A percentile compares a stretch with the other conserved stretches of the same genome.
Conservation (phyloP, 2,888 invertebrate genomes). For the Mythimna loreyi region DNA sequence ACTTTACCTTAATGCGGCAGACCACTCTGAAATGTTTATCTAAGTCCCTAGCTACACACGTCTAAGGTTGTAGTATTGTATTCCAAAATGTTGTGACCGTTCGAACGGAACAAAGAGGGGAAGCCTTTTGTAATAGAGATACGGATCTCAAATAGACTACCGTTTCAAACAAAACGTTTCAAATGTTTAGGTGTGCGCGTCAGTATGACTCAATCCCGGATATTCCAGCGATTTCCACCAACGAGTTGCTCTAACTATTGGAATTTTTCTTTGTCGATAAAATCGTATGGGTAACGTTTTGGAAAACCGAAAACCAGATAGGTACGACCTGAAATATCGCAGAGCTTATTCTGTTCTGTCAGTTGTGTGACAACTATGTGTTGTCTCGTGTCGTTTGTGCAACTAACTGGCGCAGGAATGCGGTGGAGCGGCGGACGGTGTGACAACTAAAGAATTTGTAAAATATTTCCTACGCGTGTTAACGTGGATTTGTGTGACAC, state of each 20-base stretch:
- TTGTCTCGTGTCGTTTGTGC: constrained; percentile 3
- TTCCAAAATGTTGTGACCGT: constrained; percentile 4
- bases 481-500: neutral
- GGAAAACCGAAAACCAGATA: constrained; percentile 34
- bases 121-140: constrained; percentile 19
- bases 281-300: constrained; percentile 33
- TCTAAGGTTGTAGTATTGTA: neutral
- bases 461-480: constrained; percentile 3
- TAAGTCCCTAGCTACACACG: neutral
- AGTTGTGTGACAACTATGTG: constrained; percentile 39
- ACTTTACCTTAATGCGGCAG: neutral
- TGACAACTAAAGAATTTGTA: constrained; percentile 12
- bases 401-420: constrained; percentile 12
- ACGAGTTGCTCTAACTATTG: constrained; percentile 10
- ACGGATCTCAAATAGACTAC: constrained; percentile 17
- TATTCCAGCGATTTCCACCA: constrained; percentile 29
- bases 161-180: constrained; percentile 21
- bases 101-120: neutral
- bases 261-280: constrained; percentile 41
- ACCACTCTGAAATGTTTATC: neutral
- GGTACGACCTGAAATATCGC: constrained; percentile 36
- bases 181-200: constrained; percentile 12
- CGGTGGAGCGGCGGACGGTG: neutral
- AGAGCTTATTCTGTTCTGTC: constrained; percentile 35
- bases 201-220: constrained; percentile 14